These are phyloP conservation scores for Dasypogon diadema DNA, from an alignment of 2,888 invertebrate species.

Conservation along the genomic window DNA sequence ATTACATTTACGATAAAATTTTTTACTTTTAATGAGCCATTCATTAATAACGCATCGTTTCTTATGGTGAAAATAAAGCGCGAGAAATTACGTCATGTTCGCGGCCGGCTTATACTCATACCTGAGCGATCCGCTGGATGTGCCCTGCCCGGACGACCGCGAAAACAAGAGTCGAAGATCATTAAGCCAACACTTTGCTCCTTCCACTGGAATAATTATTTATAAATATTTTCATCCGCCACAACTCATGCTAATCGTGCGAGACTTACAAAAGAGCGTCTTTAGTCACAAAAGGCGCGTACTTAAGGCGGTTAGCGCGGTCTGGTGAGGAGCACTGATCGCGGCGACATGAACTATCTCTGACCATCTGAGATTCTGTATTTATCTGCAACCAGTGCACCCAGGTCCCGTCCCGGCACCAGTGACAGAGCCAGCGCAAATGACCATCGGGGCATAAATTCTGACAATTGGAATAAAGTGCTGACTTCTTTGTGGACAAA, in stretches of 20 bases:
- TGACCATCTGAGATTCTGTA: neutral
- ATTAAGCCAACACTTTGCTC: constrained; percentile 49
- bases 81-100: constrained; percentile 51
- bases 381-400: constrained; percentile 22
- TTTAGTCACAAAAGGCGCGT: constrained; percentile 41
- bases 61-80: constrained; percentile 37
- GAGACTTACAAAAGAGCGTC: constrained; percentile 32
- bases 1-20: constrained; percentile 43
- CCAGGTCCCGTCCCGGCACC: neutral
- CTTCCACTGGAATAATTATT: constrained; percentile 50
- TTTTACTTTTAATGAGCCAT: constrained; percentile 27
- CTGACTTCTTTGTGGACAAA: constrained; percentile 46
- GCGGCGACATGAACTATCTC: neutral
- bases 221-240: constrained; percentile 50
- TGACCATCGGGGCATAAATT: constrained; percentile 50
- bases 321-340: neutral
- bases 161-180: constrained; percentile 42
- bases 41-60: constrained; percentile 51
- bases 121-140: constrained; percentile 8
- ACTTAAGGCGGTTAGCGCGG: constrained; percentile 16
- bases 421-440: constrained; percentile 30
- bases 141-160: neutral
- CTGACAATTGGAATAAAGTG: constrained; percentile 52
- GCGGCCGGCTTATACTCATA: constrained; percentile 11
- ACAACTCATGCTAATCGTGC: constrained; percentile 49